Base-by-base conservation (phyloP, 2,797 vertebrate species). In the Gorsachius magnificus region DNA sequence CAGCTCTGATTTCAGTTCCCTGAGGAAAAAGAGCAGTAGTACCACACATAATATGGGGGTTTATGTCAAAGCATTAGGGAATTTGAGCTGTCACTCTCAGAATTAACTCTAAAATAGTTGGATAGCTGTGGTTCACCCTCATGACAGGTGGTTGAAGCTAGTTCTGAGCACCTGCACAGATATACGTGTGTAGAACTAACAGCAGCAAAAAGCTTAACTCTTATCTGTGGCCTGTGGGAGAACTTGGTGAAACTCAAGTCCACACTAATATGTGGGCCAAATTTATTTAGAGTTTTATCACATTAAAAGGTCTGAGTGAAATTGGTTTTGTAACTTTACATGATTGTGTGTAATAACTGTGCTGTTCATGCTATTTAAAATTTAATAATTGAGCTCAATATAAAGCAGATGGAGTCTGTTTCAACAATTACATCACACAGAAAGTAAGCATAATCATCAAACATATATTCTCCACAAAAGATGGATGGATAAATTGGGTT, bases 121-220 rank as follows among this genome's bases (percentile, higher is more conserved):
- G 13, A 35, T 56, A 61, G 35, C 38, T 90, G 15, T 61, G 22
- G 9, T 54, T 92, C 26, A 38, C 41, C n/a, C 31, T 60, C 54
- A 51, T 53, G 38, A 38, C 33, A 26, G 35, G 22, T 46, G 6
- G 19, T 21, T 35, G 36, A 63, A 80, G 24, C 33, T 28, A 68
- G 33, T 19, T 43, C n/a, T 76, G 31, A 3, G 16, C 79, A n/a
- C 16, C 26, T 68, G 43, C 18, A 41, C 13, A 38, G 24, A 5
- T 31, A 11, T n/a, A 24, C 0, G 0, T 31, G 36, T 58, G 38
- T 70, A 82, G 36, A 94, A 45, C 0, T 2, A 56, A 80, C 71
- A 69, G 15, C 12, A 79, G 12, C 31, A 69, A 72, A 87, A 84
- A 48, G 14, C 3, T 74, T 50, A 65, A 53, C 56, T 57, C n/a